Conservation (phyloP, 2,113 vertebrate genomes). For the Copsychus sechellarum region DNA sequence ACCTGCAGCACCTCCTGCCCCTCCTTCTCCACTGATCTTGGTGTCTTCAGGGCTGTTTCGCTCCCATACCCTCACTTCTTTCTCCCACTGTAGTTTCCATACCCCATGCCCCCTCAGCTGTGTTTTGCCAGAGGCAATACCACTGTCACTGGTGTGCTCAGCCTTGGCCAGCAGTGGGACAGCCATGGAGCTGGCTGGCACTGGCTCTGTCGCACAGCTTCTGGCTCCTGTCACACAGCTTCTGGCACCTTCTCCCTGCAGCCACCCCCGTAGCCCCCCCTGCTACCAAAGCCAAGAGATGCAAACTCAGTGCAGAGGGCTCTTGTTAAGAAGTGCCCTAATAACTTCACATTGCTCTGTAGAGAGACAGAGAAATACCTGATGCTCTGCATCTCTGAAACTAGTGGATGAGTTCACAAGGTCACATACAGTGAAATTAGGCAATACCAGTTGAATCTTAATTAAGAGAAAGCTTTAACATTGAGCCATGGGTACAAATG, state of each 20-base stretch:
- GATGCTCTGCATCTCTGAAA: neutral
- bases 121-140: neutral
- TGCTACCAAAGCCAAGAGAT: neutral
- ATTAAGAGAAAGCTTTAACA: neutral
- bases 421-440: neutral
- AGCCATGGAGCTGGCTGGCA: neutral
- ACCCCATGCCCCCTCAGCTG: too few species aligned
- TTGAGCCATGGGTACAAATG: neutral
- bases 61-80: neutral
- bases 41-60: neutral
- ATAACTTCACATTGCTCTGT: neutral
- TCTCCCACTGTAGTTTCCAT: neutral
- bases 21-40: too few species aligned
- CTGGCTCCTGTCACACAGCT: neutral
- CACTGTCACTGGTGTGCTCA: rapidly evolving
- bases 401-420: neutral
- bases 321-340: neutral
- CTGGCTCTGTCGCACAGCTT: neutral
- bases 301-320: neutral
- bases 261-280: neutral
- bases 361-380: neutral
- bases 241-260: neutral
- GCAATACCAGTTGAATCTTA: neutral
- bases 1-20: neutral
- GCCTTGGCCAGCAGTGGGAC: rapidly evolving